Percentiles rank a stretch among this genome's conserved stretches.
These are phyloP conservation scores for Bacillus rossius DNA, from an alignment of 1,140 invertebrate genomes.

Conservation along the genomic window DNA sequence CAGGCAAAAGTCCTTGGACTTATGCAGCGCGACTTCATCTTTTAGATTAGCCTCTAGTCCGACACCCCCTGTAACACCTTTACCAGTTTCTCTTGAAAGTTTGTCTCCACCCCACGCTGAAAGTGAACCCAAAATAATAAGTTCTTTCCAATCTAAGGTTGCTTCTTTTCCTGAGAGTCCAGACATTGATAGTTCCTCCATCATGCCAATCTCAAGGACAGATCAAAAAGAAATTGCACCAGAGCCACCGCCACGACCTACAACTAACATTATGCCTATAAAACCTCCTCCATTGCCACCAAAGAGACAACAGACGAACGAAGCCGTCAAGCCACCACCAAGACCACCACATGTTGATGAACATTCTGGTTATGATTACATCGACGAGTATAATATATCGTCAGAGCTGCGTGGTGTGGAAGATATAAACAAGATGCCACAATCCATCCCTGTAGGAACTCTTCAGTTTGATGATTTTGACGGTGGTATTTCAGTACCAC, in stretches of 20 bases:
- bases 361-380: conserved; percentile 54
- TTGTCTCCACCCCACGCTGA: conserved; percentile 16
- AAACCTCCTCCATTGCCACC: conserved; percentile 80
- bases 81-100: conserved; percentile 15
- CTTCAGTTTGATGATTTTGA: conserved; percentile 51
- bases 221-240: conserved; percentile 49
- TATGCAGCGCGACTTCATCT: neutral
- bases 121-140: no score
- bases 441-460: conserved; percentile 33
- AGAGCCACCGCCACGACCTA: conserved; percentile 62
- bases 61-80: conserved; percentile 14
- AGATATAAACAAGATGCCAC: conserved; percentile 8
- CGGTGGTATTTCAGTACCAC: conserved; percentile 23
- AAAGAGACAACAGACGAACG: conserved; percentile 57
- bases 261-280: conserved; percentile 45
- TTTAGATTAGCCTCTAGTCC: conserved; percentile 11
- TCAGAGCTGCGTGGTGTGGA: conserved; percentile 13
- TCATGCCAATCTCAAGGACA: conserved; percentile 36
- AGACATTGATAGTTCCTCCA: conserved; percentile 33
- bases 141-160: neutral
- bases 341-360: conserved; percentile 55
- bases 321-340: conserved; percentile 52
- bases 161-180: conserved; percentile 4
- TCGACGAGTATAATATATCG: conserved; percentile 48
- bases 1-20: conserved; percentile 25